These are phyloP conservation scores for Aphidoletes aphidimyza DNA, from an alignment of 2,888 invertebrate species.

Conservation along the genomic window DNA sequence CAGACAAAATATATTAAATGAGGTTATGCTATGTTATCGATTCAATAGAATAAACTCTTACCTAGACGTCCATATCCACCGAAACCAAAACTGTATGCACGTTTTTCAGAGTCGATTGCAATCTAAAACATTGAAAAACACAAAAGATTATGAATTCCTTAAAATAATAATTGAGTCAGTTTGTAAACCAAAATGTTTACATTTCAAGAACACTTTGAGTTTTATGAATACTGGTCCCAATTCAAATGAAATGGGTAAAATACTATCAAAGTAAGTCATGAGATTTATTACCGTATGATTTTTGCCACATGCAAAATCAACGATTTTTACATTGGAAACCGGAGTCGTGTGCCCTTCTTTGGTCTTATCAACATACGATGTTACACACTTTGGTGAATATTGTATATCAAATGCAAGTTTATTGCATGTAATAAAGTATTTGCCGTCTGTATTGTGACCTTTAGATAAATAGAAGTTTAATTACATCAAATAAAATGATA, in stretches of 20 bases:
- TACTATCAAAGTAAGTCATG: too few relatives aligned
- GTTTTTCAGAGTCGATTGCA: constrained; percentile 86
- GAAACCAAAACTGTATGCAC: constrained; percentile 94
- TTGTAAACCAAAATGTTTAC: background rate
- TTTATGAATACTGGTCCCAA: too few relatives aligned
- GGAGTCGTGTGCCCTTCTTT: constrained; percentile 83
- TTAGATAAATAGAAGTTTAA: background rate
- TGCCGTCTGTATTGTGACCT: constrained; percentile 94
- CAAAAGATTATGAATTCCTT: too few relatives aligned
- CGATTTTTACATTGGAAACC: constrained; percentile 85
- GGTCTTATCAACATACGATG: constrained; percentile 83
- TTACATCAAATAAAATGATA: too few relatives aligned
- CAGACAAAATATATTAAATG: too few relatives aligned
- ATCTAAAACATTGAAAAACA: constrained; percentile 68
- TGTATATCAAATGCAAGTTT: constrained; percentile 89
- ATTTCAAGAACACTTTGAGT: too few relatives aligned
- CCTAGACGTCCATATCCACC: constrained; percentile 91
- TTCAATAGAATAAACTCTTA: too few relatives aligned
- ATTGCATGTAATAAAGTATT: constrained; percentile 90
- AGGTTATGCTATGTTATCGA: too few relatives aligned
- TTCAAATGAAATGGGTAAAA: too few relatives aligned
- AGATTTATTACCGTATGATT: constrained; percentile 81
- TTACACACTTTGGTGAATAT: constrained; percentile 83
- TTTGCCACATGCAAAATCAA: constrained; percentile 89
- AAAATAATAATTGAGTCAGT: too few relatives aligned